Evolutionary conservation across 2,113 vertebrate species (phyloP), one percentile per base, ranked within the genome.

Genomic region (Rhinoderma darwinii): DNA sequence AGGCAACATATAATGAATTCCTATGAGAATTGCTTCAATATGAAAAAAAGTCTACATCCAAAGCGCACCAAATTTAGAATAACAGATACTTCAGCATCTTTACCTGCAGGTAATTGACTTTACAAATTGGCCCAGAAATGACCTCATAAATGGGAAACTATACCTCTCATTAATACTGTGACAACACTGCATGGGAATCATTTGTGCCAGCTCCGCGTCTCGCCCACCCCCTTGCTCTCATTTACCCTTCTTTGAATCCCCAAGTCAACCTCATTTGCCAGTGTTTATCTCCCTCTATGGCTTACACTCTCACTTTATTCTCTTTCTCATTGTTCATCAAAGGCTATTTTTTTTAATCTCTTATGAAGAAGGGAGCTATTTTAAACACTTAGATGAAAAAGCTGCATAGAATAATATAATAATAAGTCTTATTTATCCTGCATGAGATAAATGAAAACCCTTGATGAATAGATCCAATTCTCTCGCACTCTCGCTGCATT

Each of bases 361-460:
- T 6, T n/a, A 66, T 63, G 59, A 82, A 66, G 61, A 39, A 5
- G 56, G 56, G 54, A 82, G 79, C 41, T 82, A 82, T 82, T 82
- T 82, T 82, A 82, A 82, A 43, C 56, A 66, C 79, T 82, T 82
- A 66, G 79, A 82, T 66, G 79, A 82, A 44, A n/a, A 66, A 44
- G 79, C 79, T 63, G 79, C 79, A 82, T 44, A 82, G 79, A 63
- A 82, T 82, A 66, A 82, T 56, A 82, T 82, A 82, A 81, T 81
- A 63, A 82, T 41, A 82, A 63, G 79, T 44, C 79, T 18, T 82
- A 82, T 82, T 82, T 82, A 82, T 82, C 56, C 56, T 66, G 39
- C 56, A 44, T 17, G n/a, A 82, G 56, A 82, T 30, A 66, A 82
- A 82, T 82, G 43, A 66, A 37, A 82, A 63, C 56, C 79, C 66